Evolutionary conservation across 2,797 vertebrate genomes (phyloP), one percentile per base, ranked within the genome.

Genomic region (Sebastes flavidus): DNA sequence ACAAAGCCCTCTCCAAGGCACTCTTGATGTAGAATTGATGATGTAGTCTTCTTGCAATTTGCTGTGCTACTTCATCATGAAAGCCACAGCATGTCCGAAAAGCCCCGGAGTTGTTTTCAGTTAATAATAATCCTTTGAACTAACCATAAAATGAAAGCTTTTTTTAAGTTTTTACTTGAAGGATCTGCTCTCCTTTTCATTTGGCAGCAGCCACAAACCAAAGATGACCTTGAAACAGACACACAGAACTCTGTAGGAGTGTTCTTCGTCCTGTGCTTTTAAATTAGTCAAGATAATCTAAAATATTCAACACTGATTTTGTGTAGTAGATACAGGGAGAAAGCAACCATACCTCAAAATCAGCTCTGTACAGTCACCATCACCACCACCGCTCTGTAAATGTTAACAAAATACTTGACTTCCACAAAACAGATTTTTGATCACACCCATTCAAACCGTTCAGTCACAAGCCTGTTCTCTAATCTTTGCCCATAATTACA

Each of bases 401-500:
- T 67, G 27, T 56, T 61, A 4, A 3, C 38, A 14, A 55, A 81
- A 65, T 34, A 24, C 27, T 56, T 42, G 13, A 27, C 63, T 65
- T 74, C 59, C n/a, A 59, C 54, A 30, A 7, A 42, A 68, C 29
- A 49, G 27, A 67, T 27, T 42, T 42, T n/a, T n/a, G 36, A 72
- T 46, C 54, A 65, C 22, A 52, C 27, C 49, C 10, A 22, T 56
- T 71, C 7, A n/a, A 63, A 13, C 38, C 1, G 2, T 34, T 58
- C 7, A 14, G 54, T 77, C 56, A 63, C 58, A 14, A 59, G 65
- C 32, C n/a, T 25, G 42, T 61, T 78, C 72, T 65, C 58, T 79
- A 30, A 83, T 88, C 67, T 65, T 75, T 81, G 29, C 14, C 66
- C 58, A 38, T 78, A 77, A 84, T 77, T 58, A 81, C 65, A 84